Evolutionary conservation across 1,140 invertebrate species (phyloP), one percentile per base, ranked within the genome.

Genomic region (Trichonephila clavipes): DNA sequence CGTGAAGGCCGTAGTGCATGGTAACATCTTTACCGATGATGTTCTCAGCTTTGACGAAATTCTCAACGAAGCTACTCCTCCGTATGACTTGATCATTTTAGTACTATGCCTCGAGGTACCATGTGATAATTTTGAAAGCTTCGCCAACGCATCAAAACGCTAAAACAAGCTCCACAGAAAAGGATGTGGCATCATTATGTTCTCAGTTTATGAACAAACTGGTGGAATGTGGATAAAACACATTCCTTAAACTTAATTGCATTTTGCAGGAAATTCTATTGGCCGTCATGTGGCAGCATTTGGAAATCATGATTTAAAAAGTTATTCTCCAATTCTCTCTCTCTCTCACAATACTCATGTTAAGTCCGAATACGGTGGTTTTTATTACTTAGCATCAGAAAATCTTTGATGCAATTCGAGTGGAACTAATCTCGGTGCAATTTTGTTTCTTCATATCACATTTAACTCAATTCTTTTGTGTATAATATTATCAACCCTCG

Each of bases 21-120:
- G 3, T 19, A 12, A 62, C 18, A 62, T 62, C 61, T 62, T 19
- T 2, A 16, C 10, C 2, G 61, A 19, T 19, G 61, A 12, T 14
- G 61, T 82, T 82, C n/a, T 82, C 34, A n/a, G 24, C 21, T 2
- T 82, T 40, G 77, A 82, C 1, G n/a, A 51, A 44, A 21, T 51
- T 16, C 16, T 14, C 21, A 4, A 28, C 6, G 34, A 82, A 44
- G 34, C 6, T 18, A n/a, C 34, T 40, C 77, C 77, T 44, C 77
- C 77, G 19, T 82, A 82, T 40, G 77, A 82, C n/a, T 21, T 82
- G 16, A 82, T 82, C 18, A 82, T 82, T 16, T 82, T 8, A 19
- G 6, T 40, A 40, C 40, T 44, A 34, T 82, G 77, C 21, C 34
- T 82, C 40, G 77, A 82, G 18, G 34, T 51, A 19, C 44, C 77